phyloP scores from a whole-genome alignment of 2,888 invertebrate genomes.

The Orthosia incerta region DNA sequence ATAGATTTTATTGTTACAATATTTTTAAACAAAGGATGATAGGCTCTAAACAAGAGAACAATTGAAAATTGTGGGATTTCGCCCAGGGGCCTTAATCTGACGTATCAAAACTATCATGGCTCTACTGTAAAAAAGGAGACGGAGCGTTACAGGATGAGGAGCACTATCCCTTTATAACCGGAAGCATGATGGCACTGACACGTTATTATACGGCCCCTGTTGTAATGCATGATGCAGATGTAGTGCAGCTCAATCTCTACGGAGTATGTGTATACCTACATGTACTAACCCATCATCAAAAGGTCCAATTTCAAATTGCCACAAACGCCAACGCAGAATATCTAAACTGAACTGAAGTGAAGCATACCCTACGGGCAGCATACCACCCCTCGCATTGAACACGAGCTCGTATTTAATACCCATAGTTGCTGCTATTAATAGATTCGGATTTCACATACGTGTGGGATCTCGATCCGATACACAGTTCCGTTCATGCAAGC shows the following conservation, averaged over 20 bases:
- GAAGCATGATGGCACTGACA: too few species aligned
- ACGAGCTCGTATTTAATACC: constrained; percentile 3
- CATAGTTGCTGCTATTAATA: constrained; percentile 1
- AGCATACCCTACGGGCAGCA: background rate
- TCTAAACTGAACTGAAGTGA: background rate
- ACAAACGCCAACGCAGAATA: background rate
- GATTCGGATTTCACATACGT: constrained; percentile 70
- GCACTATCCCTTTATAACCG: too few species aligned
- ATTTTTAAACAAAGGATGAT: background rate
- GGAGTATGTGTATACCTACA: too few species aligned
- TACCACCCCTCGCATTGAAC: constrained; percentile 4
- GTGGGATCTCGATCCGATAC: constrained; percentile 85
- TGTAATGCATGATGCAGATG: too few species aligned
- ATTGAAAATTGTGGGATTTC: background rate
- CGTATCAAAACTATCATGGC: too few species aligned
- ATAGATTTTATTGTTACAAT: constrained; percentile 9
- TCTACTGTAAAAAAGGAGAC: too few species aligned
- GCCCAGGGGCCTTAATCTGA: too few species aligned
- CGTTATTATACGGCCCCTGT: background rate
- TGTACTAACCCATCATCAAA: background rate
- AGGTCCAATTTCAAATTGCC: background rate
- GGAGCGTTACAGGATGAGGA: too few species aligned
- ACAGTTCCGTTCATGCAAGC: constrained; percentile 84
- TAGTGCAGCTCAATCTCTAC: background rate
- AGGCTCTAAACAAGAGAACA: background rate